These are phyloP conservation scores for Lagodon rhomboides DNA, from an alignment of 2,797 vertebrate genomes.

Conservation along the genomic window DNA sequence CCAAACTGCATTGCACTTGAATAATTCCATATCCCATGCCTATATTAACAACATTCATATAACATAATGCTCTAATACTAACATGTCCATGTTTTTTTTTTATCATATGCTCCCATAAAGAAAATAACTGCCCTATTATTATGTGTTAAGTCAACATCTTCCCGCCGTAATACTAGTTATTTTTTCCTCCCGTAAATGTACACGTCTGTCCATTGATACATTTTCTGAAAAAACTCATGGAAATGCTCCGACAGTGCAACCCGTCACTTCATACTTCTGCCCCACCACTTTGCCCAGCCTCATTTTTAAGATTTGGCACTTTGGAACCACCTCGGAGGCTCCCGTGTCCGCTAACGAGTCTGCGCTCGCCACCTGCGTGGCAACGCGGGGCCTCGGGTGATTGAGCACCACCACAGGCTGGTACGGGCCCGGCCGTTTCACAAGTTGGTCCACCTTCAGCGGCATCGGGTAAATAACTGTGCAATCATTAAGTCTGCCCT, in stretches of 20 bases:
- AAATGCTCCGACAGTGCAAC: constrained; percentile 82
- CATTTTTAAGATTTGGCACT: constrained; percentile 93
- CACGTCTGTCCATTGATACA: constrained; percentile 6
- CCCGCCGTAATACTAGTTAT: constrained; percentile 43
- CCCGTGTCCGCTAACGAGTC: constrained; percentile 37
- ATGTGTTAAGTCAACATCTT: constrained; percentile 9
- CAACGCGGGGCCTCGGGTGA: constrained; percentile 90
- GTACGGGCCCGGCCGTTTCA: constrained; percentile 91
- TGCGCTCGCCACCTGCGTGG: constrained; percentile 27
- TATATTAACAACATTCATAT: constrained; percentile 38
- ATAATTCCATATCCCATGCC: constrained; percentile 41
- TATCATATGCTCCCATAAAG: constrained; percentile 20
- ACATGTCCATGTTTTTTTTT: constrained; percentile 7
- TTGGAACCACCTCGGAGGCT: constrained; percentile 73
- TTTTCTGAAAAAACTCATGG: constrained; percentile 51
- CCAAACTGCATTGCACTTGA: constrained; percentile 65
- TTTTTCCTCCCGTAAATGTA: constrained; percentile 21
- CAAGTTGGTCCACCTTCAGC: constrained; percentile 87
- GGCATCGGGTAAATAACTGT: constrained; percentile 84
- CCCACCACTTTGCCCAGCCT: constrained; percentile 93
- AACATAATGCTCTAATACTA: constrained; percentile 36
- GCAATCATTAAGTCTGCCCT: constrained; percentile 24
- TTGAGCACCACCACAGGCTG: constrained; percentile 98
- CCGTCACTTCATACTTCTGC: constrained; percentile 92
- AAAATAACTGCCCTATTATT: constrained; percentile 49